These are phyloP conservation scores for Lithobates sylvaticus DNA, from an alignment of 2,797 vertebrate species.

Conservation along the genomic window DNA sequence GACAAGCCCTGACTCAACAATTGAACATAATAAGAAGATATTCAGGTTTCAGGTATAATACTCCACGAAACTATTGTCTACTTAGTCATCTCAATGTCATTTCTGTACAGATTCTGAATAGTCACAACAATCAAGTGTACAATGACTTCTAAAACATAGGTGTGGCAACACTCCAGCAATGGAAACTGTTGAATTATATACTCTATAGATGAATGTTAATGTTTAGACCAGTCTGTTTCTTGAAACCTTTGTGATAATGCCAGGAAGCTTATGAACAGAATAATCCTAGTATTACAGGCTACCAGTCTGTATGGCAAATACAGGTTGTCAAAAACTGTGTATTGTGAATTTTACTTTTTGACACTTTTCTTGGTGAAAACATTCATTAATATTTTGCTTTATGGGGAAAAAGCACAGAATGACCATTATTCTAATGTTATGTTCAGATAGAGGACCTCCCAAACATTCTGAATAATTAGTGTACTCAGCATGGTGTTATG, in stretches of 20 bases:
- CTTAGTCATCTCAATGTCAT: neutral
- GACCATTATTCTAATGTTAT: too few relatives aligned
- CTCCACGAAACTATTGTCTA: neutral
- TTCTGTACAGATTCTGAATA: neutral
- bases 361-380: too few relatives aligned
- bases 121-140: neutral
- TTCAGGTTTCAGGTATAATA: constrained; percentile 11
- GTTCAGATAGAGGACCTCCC: too few relatives aligned
- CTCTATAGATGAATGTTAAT: neutral
- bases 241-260: neutral
- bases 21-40: constrained; percentile 2
- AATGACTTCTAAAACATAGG: constrained; percentile 31
- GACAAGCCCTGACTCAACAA: neutral
- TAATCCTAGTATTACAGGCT: too few relatives aligned
- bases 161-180: constrained; percentile 10
- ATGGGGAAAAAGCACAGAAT: too few relatives aligned
- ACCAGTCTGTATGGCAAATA: too few relatives aligned
- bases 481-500: too few relatives aligned
- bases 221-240: neutral
- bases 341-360: too few relatives aligned
- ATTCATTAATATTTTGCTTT: too few relatives aligned
- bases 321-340: too few relatives aligned
- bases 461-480: too few relatives aligned
- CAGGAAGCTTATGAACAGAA: too few relatives aligned
- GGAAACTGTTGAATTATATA: neutral